These are phyloP conservation scores for Pharmacophagus antenor DNA, from an alignment of 2,888 invertebrate species.

Conservation along the genomic window DNA sequence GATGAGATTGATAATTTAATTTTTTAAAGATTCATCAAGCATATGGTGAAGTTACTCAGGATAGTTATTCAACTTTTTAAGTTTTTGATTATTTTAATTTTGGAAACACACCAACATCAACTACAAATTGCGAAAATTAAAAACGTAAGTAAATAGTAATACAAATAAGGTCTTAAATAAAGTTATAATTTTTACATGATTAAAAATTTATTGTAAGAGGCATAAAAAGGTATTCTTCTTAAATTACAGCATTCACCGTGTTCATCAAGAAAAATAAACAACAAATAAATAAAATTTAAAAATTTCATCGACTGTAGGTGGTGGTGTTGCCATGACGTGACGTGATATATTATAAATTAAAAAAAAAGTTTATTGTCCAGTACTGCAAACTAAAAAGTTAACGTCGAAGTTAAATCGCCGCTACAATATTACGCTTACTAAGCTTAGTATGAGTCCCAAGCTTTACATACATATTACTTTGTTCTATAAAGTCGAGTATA, in stretches of 20 bases:
- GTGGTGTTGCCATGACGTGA: too few species aligned
- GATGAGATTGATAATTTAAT: not conserved
- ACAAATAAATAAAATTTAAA: too few species aligned
- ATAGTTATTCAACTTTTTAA: not conserved
- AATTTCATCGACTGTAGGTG: too few species aligned
- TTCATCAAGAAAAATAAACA: not conserved
- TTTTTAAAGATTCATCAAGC: not conserved
- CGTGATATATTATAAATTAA: too few species aligned
- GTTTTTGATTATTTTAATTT: too few species aligned
- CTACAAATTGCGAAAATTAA: too few species aligned
- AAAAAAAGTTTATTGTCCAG: not conserved
- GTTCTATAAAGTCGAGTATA: not conserved
- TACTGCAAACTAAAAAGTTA: not conserved
- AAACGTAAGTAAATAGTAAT: too few species aligned
- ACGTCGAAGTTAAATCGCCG: too few species aligned
- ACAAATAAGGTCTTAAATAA: too few species aligned
- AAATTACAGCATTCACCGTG: not conserved
- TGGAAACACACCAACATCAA: too few species aligned
- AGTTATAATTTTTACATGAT: not conserved
- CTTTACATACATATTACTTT: not conserved
- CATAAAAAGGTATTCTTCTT: not conserved
- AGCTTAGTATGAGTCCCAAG: not conserved
- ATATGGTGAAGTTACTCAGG: fast-evolving
- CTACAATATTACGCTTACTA: not conserved
- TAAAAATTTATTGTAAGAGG: not conserved